These are phyloP conservation scores for Empis livida DNA, from an alignment of 2,888 invertebrate genomes.

Conservation along the genomic window DNA sequence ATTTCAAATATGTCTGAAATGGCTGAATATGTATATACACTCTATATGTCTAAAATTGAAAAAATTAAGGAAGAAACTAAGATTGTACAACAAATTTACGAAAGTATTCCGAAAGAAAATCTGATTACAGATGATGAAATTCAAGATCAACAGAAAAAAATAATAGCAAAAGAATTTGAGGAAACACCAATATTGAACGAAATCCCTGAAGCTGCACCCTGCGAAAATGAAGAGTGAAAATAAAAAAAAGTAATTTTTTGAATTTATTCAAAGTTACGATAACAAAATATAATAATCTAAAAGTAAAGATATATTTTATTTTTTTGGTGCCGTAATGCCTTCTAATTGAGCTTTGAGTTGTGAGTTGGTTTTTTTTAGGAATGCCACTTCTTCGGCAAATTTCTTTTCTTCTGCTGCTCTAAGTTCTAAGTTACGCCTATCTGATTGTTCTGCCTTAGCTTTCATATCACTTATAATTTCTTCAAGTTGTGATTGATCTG, in stretches of 20 bases:
- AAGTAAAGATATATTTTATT: constrained; percentile 39
- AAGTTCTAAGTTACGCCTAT: constrained; percentile 68
- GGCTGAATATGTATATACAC: constrained; percentile 88
- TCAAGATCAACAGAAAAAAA: constrained; percentile 10
- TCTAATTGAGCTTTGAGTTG: constrained; percentile 90
- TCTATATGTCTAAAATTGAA: constrained; percentile 69
- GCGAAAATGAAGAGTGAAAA: not conserved
- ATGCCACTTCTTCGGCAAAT: constrained; percentile 81
- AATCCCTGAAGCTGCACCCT: constrained; percentile 20
- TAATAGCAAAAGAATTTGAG: constrained; percentile 20
- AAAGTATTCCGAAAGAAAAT: constrained; percentile 38
- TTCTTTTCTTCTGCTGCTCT: constrained; percentile 83
- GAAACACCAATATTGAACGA: constrained; percentile 42
- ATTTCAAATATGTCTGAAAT: constrained; percentile 82
- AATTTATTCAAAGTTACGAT: not conserved
- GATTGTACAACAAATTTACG: constrained; percentile 17
- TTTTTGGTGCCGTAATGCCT: constrained; percentile 89
- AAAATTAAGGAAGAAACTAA: constrained; percentile 38
- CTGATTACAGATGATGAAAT: constrained; percentile 8
- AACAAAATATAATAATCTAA: not conserved
- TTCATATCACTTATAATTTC: constrained; percentile 44
- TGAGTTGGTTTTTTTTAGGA: constrained; percentile 85
- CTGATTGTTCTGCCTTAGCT: constrained; percentile 68
- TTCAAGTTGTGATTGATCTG: constrained; percentile 33
- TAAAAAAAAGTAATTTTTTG: no score